Evolutionary conservation across 2,888 invertebrate genomes (phyloP).

Genomic region (Poecilobothrus nobilitatus): DNA sequence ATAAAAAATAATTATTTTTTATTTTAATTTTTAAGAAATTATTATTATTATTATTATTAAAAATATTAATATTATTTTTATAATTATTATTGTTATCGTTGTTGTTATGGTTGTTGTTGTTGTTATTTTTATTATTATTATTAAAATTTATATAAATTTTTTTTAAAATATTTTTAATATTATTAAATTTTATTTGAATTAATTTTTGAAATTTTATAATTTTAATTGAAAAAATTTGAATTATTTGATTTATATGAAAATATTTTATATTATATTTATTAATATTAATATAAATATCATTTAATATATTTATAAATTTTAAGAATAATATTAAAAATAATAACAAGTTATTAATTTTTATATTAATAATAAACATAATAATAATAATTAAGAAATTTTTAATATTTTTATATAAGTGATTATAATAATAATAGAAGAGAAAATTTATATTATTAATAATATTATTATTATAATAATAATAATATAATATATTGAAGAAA

Average conservation of each 20-base stretch:
- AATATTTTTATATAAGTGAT: background rate
- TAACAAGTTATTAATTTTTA: too few relatives aligned
- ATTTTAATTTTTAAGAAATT: background rate
- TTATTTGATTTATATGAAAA: conserved; percentile 5
- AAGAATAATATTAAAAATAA: background rate
- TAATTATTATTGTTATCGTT: too few relatives aligned
- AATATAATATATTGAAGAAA: conserved; percentile 2
- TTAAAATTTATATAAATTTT: conserved; percentile 21
- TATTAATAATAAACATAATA: background rate
- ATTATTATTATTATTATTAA: background rate
- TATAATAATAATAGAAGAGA: background rate
- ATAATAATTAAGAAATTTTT: conserved; percentile 4
- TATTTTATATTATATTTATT: conserved; percentile 13
- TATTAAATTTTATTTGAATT: background rate
- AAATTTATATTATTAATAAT: background rate
- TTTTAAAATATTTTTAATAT: conserved; percentile 11
- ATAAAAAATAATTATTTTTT: background rate
- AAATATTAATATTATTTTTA: too few relatives aligned
- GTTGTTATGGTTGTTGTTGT: too few relatives aligned
- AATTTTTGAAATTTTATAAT: conserved; percentile 7
- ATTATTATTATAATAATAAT: background rate
- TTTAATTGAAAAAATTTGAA: conserved; percentile 20
- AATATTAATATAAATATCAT: conserved; percentile 14
- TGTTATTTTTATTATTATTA: conserved; percentile 17
- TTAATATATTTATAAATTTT: conserved; percentile 13